Conservation (phyloP, 2,113 vertebrate genomes). For the Pteronura brasiliensis region DNA sequence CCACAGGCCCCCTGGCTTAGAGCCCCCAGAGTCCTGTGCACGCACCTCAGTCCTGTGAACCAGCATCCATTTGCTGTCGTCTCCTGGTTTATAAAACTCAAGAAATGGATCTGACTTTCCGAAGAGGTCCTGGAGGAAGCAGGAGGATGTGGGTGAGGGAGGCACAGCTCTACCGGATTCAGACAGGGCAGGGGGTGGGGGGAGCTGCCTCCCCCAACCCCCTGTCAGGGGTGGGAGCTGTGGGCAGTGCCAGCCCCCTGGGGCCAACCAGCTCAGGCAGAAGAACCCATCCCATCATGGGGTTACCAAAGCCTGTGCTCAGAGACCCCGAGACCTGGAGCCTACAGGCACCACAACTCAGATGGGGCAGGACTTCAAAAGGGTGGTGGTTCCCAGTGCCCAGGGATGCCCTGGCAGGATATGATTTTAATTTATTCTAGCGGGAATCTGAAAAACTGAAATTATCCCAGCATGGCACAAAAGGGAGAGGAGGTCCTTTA, state of each 20-base stretch:
- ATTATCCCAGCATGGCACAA: not conserved
- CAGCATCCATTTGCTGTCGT: constrained; percentile 98
- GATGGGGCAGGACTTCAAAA: not conserved
- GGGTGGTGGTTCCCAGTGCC: fast-evolving
- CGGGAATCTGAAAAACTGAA: not conserved
- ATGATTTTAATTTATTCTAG: not conserved
- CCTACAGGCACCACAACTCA: not conserved
- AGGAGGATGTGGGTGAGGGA: not conserved
- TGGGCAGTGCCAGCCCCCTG: not conserved
- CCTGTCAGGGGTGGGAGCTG: fast-evolving
- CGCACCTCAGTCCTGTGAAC: constrained; percentile 98
- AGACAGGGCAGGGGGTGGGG: too few relatives aligned
- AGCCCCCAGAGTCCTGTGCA: fast-evolving
- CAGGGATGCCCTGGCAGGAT: not conserved
- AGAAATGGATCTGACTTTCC: constrained; percentile 99
- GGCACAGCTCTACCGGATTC: fast-evolving
- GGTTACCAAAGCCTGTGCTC: not conserved
- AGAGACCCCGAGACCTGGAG: not conserved
- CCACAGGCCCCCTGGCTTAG: not conserved
- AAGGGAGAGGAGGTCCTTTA: not conserved
- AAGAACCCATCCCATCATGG: not conserved
- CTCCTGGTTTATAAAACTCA: constrained; percentile 96
- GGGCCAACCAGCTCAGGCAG: not conserved
- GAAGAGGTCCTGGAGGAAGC: constrained; percentile 92
- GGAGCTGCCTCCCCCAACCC: not conserved